phyloP scores from a whole-genome alignment of 2,888 invertebrate species.

The Agonum fuliginosum region DNA sequence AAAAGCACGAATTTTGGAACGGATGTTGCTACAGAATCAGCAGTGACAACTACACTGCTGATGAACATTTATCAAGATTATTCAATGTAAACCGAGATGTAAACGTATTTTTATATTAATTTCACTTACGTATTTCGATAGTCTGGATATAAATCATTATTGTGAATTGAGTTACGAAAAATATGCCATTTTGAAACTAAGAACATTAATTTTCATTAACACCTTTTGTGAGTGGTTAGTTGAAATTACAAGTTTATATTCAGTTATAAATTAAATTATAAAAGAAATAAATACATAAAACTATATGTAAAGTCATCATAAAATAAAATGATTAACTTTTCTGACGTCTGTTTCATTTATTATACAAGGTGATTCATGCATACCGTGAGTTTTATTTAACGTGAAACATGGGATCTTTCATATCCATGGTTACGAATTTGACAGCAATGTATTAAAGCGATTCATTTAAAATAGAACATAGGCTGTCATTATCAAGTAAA shows the following conservation, averaged over 20 bases:
- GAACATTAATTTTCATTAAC: conserved; percentile 13
- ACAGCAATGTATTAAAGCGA: no score
- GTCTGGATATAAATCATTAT: not conserved
- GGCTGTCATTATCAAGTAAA: no score
- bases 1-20: conserved; percentile 6
- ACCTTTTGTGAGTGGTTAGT: not conserved
- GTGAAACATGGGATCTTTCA: no score
- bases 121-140: conserved; percentile 3
- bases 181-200: conserved; percentile 1
- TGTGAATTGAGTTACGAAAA: conserved; percentile 6
- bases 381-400: no score
- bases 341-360: no score
- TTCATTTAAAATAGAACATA: no score
- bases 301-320: no score
- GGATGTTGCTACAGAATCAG: conserved; percentile 27
- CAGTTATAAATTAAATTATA: no score
- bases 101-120: conserved; percentile 40
- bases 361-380: no score
- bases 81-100: conserved; percentile 17
- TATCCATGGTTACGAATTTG: no score
- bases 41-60: conserved; percentile 10
- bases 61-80: conserved; percentile 46
- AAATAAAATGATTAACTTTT: no score
- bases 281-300: no score
- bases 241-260: not conserved